Percentiles rank a stretch among this genome's conserved stretches.
These are phyloP conservation scores for Carduelis carduelis DNA, from an alignment of 2,797 vertebrate genomes.

Conservation along the genomic window DNA sequence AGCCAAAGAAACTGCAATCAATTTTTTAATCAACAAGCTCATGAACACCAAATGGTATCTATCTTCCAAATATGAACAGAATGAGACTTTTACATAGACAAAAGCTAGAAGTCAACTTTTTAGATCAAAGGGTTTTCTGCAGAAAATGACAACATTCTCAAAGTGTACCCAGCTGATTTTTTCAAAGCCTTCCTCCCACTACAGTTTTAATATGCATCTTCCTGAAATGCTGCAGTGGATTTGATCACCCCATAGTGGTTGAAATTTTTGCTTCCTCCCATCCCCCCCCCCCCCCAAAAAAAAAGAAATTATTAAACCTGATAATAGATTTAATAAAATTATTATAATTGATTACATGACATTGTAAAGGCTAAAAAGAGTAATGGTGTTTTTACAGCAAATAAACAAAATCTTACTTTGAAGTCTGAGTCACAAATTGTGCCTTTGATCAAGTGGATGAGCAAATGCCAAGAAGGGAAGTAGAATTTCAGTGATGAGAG, in stretches of 20 bases:
- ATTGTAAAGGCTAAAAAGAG: background rate
- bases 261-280: background rate
- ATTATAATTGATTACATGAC: background rate
- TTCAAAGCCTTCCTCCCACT: background rate
- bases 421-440: conserved; percentile 52
- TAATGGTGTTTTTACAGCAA: conserved; percentile 30
- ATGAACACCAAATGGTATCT: background rate
- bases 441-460: conserved; percentile 69
- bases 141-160: background rate
- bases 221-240: background rate
- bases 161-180: background rate
- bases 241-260: background rate
- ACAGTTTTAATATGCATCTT: background rate
- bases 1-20: background rate
- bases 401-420: conserved; percentile 52
- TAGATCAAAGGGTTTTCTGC: background rate
- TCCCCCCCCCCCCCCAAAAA: background rate
- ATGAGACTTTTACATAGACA: background rate
- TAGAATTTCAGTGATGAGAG: conserved; percentile 15
- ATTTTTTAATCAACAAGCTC: background rate
- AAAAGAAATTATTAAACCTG: background rate
- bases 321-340: background rate
- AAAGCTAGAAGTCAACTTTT: background rate
- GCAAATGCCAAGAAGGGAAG: conserved; percentile 26
- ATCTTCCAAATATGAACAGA: background rate